Evolutionary conservation across 1,140 invertebrate genomes (phyloP), one percentile per base, ranked within the genome.

Genomic region (Zaprionus inermis): DNA sequence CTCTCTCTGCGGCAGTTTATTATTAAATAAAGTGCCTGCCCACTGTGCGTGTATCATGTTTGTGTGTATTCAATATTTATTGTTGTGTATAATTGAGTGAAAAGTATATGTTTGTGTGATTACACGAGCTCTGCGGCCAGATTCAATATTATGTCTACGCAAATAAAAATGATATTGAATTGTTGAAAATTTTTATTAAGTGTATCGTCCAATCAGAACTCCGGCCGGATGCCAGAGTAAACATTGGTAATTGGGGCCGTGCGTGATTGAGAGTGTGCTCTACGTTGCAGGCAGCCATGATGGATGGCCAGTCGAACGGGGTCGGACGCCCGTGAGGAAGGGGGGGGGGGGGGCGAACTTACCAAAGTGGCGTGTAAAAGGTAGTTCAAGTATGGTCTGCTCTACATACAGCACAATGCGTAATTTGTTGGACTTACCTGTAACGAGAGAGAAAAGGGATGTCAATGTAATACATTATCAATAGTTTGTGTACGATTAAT

Each of bases 1-100:
- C 22, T 24, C 22, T 16, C 30, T 41, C 38, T 22, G 54, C 32
- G 76, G 63, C 58, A 88, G 83, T 88, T 86, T 82, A 86, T 86
- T 86, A 86, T 86, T 86, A 83, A 86, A 86, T 86, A 86, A 88
- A 86, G 72, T 79, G 63, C 55, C 24, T 24, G 52, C 75, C 83
- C 82, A 86, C 82, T 84, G 82, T 84, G 67, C 67, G 51, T 72
- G 67, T 75, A 41, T 76, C 66, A 63, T 83, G 82, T 79, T 88
- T 86, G 84, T 88, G 77, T 83, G 73, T 74, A 77, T 79, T 66
- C 79, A 79, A 88, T 86, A 86, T 86, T 86, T 89, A 88, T 89
- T 88, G 84, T 88, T 88, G 80, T 89, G 83, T 88, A 88, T 88
- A 88, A 88, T 88, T 88, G 83, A 89, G 83, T 88, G 83, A 88